Conservation (phyloP, 2,888 invertebrate species). For the Acanthosepion lycidas region DNA sequence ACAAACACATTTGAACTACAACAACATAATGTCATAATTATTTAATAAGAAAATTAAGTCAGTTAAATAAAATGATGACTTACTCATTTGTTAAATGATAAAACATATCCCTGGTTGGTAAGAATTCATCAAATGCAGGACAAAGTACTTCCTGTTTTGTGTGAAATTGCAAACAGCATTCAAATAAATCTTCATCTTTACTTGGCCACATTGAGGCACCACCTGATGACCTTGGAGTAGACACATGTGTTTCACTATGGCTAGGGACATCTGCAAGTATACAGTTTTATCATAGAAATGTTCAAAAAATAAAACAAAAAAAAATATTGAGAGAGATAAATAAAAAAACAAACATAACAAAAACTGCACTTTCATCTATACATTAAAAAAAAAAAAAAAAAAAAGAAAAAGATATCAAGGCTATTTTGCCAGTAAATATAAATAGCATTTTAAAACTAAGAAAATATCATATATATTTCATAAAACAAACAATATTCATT, state of each 20-base stretch:
- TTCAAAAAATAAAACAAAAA: too few species aligned
- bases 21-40: background rate
- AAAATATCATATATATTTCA: too few species aligned
- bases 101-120: constrained; percentile 45
- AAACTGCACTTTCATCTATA: too few species aligned
- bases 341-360: too few species aligned
- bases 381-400: too few species aligned
- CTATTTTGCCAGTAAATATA: too few species aligned
- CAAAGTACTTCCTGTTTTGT: constrained; percentile 36
- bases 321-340: too few species aligned
- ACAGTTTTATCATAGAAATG: background rate
- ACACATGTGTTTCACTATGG: background rate
- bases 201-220: constrained; percentile 43
- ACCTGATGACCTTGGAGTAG: background rate
- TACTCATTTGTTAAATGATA: constrained; percentile 10
- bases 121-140: constrained; percentile 44
- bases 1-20: too few species aligned
- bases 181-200: constrained; percentile 44
- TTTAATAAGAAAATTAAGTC: background rate
- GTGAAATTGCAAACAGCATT: constrained; percentile 22
- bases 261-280: background rate
- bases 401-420: too few species aligned
- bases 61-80: background rate
- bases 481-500: too few species aligned
- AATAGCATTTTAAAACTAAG: too few species aligned